These are phyloP conservation scores for Micronycteris hirsuta DNA, from an alignment of 2,113 vertebrate species.

Conservation along the genomic window DNA sequence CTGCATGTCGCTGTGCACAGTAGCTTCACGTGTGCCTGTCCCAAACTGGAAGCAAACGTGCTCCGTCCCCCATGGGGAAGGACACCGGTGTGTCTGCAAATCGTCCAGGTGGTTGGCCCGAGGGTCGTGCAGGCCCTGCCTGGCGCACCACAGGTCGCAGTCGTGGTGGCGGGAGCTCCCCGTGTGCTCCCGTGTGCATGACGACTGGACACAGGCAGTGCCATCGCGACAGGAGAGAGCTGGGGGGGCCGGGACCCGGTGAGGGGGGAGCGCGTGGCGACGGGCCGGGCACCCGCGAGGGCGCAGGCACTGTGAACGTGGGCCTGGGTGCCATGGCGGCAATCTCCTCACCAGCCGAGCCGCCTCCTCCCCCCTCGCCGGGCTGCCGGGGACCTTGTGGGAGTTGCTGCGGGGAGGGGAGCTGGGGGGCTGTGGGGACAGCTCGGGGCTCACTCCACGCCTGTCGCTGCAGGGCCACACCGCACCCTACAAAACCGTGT, in stretches of 20 bases:
- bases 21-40: neutral
- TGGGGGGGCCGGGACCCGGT: neutral
- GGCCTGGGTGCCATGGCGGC: neutral
- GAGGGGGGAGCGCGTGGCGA: too few relatives aligned
- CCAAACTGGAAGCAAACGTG: rapidly evolving
- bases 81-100: neutral
- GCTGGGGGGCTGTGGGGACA: neutral
- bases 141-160: rapidly evolving
- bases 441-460: rapidly evolving
- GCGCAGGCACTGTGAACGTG: rapidly evolving
- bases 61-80: neutral
- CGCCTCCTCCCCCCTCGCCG: neutral
- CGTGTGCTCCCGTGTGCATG: rapidly evolving
- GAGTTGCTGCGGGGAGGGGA: neutral
- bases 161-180: neutral
- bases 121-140: too few relatives aligned
- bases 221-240: neutral
- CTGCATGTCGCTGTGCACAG: neutral
- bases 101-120: too few relatives aligned
- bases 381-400: neutral
- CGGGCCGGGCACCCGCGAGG: neutral
- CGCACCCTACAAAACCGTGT: conserved; percentile 93
- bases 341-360: neutral
- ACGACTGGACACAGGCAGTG: neutral
- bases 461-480: conserved; percentile 84